phyloP scores from a whole-genome alignment of 2,797 vertebrate species.

The Antennarius maculatus region DNA sequence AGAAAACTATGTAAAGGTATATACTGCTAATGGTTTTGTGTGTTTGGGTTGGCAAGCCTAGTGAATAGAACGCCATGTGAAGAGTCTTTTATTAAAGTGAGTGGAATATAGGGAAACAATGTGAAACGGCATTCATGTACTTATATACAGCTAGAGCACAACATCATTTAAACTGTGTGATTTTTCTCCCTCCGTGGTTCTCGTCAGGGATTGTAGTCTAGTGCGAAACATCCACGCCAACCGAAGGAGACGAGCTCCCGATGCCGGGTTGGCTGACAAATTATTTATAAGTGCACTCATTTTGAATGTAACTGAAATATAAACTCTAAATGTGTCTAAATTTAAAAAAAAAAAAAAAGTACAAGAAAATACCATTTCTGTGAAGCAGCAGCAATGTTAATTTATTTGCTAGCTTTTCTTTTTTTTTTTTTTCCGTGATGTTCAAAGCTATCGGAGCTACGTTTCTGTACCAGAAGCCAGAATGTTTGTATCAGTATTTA shows the following conservation, averaged over 20 bases:
- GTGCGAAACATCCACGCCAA: conserved; percentile 72
- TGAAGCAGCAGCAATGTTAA: conserved; percentile 80
- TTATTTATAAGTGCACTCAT: conserved; percentile 88
- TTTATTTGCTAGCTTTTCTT: conserved; percentile 78
- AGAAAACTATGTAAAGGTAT: conserved; percentile 64
- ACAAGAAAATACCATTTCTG: conserved; percentile 61
- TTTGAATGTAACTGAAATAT: conserved; percentile 89
- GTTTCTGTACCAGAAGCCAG: conserved; percentile 86
- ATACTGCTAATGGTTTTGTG: conserved; percentile 49
- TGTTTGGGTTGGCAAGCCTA: conserved; percentile 37
- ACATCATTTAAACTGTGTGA: conserved; percentile 71
- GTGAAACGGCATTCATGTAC: conserved; percentile 72
- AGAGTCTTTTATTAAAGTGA: neutral
- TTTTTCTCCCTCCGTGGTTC: conserved; percentile 70
- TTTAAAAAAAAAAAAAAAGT: conserved; percentile 27
- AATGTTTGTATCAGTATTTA: conserved; percentile 91
- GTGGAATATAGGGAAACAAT: conserved; percentile 43
- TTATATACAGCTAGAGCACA: conserved; percentile 71
- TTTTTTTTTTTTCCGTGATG: conserved; percentile 80
- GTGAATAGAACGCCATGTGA: conserved; percentile 17
- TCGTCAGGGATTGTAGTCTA: conserved; percentile 79
- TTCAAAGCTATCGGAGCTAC: conserved; percentile 84
- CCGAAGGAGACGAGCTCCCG: conserved; percentile 67
- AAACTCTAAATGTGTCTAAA: conserved; percentile 72
- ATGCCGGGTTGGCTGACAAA: conserved; percentile 38